Evolutionary conservation across 2,113 vertebrate genomes (phyloP), one percentile per base, ranked within the genome.

Genomic region (Alouatta palliata): DNA sequence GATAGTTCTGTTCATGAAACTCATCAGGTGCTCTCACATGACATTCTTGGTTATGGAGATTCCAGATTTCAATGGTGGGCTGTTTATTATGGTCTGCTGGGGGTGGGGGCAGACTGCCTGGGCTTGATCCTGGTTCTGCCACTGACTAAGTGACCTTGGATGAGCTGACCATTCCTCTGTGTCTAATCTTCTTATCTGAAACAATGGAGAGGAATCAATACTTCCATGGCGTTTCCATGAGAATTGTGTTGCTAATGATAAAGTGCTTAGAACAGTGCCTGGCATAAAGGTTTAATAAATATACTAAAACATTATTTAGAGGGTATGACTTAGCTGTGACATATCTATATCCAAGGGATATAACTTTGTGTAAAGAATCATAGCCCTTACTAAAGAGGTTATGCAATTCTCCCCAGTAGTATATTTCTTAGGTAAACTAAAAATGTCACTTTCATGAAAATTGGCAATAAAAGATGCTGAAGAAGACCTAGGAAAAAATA

Each of bases 381-480:
- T 0, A 70, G 12, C 37, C 10, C 23, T 92, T 40, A 27, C 45
- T 61, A 61, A 75, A 81, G n/a, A 64, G 68, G 23, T 17, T 56
- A 20, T 40, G 20, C 4, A 77, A 11, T 43, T 96, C 45, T 77
- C 40, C 19, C 45, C 16, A 27, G 35, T 13, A 20, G 14, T 66
- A 1, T 58, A 23, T 81, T 81, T 91, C 76, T 30, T 54, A 49
- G 7, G 84, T 16, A 6, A 43, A 19, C 37, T 32, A 49, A 47
- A 95, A 94, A 25, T 47, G 85, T 92, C 35, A 40, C 43, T 54
- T 79, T 92, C 37, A 35, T 35, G 45, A 71, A 82, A 75, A 82
- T 8, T 52, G 81, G 43, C 20, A n/a, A 37, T 52, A 43, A 54
- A 43, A 90, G 5, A 27, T 27, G 37, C 90, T 23, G 32, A 88